Percentiles rank a stretch among this genome's conserved stretches.
These are phyloP conservation scores for Bubo scandiacus DNA, from an alignment of 2,113 vertebrate genomes.

Conservation along the genomic window DNA sequence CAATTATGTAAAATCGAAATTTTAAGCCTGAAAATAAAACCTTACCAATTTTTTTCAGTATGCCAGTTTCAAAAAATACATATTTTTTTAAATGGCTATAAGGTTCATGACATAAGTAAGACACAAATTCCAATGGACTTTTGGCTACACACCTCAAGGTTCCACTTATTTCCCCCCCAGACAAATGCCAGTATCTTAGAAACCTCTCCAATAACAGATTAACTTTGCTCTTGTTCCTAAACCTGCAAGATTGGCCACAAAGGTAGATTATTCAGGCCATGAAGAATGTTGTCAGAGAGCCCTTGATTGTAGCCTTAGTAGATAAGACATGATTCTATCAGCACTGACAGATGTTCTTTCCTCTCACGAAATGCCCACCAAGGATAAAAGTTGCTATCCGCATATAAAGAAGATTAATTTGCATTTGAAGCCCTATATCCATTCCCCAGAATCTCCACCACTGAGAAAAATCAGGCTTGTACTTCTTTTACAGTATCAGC, in stretches of 20 bases:
- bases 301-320: neutral
- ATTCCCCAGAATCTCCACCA: neutral
- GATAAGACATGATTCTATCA: slow-evolving; percentile 7
- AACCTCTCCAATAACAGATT: neutral
- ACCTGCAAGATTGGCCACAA: neutral
- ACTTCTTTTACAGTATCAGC: neutral
- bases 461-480: neutral
- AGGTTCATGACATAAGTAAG: neutral
- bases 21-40: neutral
- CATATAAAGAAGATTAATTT: neutral
- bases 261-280: neutral
- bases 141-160: neutral
- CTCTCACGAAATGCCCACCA: slow-evolving; percentile 27
- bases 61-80: rapidly evolving
- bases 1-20: neutral
- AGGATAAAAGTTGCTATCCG: neutral
- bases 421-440: neutral
- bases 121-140: neutral
- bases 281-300: neutral
- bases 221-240: neutral
- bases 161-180: neutral
- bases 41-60: neutral
- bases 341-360: slow-evolving; percentile 3
- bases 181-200: neutral
- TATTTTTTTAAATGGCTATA: neutral